These are phyloP conservation scores for Stigmatopora argus DNA, from an alignment of 2,113 vertebrate genomes.

Conservation along the genomic window DNA sequence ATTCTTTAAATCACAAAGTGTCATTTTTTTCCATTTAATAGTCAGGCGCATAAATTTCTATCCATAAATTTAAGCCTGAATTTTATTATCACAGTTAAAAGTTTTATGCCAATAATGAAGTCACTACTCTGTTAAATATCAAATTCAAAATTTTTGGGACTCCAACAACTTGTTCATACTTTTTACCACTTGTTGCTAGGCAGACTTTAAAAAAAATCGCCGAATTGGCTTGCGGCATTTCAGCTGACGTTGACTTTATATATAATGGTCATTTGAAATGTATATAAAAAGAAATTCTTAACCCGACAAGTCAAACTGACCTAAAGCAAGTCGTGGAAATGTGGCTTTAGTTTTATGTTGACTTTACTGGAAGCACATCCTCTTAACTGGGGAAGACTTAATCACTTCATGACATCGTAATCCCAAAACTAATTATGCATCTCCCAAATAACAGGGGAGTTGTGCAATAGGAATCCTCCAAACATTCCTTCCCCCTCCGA, in stretches of 20 bases:
- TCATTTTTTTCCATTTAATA: neutral
- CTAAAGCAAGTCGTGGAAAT: neutral
- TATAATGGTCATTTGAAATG: neutral
- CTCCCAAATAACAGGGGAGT: constrained; percentile 53
- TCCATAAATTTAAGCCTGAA: neutral
- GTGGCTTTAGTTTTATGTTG: neutral
- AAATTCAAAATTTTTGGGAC: neutral
- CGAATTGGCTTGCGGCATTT: no score
- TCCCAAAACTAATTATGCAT: constrained; percentile 65
- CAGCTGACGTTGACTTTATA: no score
- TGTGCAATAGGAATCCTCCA: constrained; percentile 45
- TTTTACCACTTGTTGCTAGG: neutral
- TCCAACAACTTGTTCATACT: neutral
- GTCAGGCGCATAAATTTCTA: no score
- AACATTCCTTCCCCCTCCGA: constrained; percentile 40
- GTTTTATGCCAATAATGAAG: neutral
- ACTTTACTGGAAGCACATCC: constrained; percentile 15
- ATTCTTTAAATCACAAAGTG: neutral
- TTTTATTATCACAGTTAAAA: neutral
- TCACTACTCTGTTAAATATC: neutral
- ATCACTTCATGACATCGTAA: constrained; percentile 62
- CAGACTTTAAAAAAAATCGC: neutral
- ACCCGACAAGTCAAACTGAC: neutral
- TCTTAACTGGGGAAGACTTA: constrained; percentile 42
- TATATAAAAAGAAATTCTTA: neutral